Conservation (phyloP, 2,113 vertebrate species). For the Clupea harengus region DNA sequence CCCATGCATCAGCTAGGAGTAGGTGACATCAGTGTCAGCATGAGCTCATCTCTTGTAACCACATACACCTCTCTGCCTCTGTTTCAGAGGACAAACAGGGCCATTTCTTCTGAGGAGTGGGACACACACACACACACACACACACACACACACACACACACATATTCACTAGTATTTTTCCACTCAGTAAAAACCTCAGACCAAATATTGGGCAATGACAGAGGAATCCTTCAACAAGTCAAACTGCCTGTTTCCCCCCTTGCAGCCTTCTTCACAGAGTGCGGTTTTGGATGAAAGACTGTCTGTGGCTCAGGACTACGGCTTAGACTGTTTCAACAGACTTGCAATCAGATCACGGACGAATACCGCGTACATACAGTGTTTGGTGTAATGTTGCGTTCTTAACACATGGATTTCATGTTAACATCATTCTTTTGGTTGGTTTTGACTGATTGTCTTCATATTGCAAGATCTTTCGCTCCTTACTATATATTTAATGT, state of each 20-base stretch:
- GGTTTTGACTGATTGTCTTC: not conserved
- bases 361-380: not conserved
- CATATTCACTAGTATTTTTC: not conserved
- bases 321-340: not conserved
- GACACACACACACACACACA: too few relatives aligned
- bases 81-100: conserved; percentile 6
- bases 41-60: not conserved
- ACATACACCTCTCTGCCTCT: not conserved
- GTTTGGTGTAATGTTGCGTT: not conserved
- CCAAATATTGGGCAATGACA: not conserved
- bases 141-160: too few relatives aligned
- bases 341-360: not conserved
- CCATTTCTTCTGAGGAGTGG: not conserved
- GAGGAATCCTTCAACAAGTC: conserved; percentile 3
- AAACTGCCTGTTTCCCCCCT: conserved; percentile 1
- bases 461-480: not conserved
- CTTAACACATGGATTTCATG: not conserved
- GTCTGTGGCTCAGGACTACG: not conserved
- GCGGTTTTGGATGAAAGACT: not conserved
- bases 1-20: not conserved
- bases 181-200: conserved; percentile 9
- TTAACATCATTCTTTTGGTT: not conserved
- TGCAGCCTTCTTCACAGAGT: not conserved
- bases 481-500: not conserved
- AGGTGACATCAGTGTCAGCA: not conserved